A percentile compares a stretch with the other conserved stretches of the same genome.
These are phyloP conservation scores for Typhlichthys eigenmanni DNA, from an alignment of 2,797 vertebrate species.

Conservation along the genomic window DNA sequence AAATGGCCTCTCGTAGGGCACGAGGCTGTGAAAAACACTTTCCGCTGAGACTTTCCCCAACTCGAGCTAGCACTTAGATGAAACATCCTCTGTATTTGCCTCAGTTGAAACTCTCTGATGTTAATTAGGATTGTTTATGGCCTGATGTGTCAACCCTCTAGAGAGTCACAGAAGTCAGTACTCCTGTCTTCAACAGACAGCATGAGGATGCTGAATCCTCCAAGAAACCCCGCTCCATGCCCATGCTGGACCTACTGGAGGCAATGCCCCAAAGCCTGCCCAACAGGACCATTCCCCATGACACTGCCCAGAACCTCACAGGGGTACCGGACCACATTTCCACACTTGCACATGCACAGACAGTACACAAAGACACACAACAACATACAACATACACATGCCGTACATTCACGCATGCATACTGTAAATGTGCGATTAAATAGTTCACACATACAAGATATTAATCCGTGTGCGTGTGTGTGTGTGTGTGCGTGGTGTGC, in stretches of 20 bases:
- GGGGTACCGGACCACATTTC: constrained; percentile 74
- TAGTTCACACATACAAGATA: constrained; percentile 38
- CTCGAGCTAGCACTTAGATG: constrained; percentile 28
- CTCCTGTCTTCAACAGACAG: constrained; percentile 67
- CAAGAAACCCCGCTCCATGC: constrained; percentile 31
- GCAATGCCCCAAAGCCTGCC: constrained; percentile 74
- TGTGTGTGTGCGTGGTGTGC: too few species aligned
- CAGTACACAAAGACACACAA: constrained; percentile 5
- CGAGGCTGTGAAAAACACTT: constrained; percentile 36
- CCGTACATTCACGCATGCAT: constrained; percentile 11
- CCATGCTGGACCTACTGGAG: constrained; percentile 72
- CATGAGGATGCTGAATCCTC: constrained; percentile 50
- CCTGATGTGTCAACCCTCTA: constrained; percentile 54
- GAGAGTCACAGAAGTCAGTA: constrained; percentile 73
- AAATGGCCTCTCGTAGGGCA: constrained; percentile 53
- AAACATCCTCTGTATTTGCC: constrained; percentile 45
- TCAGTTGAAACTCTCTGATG: constrained; percentile 30
- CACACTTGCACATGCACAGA: constrained; percentile 5
- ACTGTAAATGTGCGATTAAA: constrained; percentile 8
- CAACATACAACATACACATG: constrained; percentile 20
- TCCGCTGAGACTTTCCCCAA: constrained; percentile 32
- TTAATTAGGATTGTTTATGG: constrained; percentile 31
- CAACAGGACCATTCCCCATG: constrained; percentile 72
- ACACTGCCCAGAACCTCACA: constrained; percentile 84
- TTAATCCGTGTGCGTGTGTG: constrained; percentile 14